These are phyloP conservation scores for Pollicipes pollicipes DNA, from an alignment of 1,140 invertebrate species.

Conservation along the genomic window DNA sequence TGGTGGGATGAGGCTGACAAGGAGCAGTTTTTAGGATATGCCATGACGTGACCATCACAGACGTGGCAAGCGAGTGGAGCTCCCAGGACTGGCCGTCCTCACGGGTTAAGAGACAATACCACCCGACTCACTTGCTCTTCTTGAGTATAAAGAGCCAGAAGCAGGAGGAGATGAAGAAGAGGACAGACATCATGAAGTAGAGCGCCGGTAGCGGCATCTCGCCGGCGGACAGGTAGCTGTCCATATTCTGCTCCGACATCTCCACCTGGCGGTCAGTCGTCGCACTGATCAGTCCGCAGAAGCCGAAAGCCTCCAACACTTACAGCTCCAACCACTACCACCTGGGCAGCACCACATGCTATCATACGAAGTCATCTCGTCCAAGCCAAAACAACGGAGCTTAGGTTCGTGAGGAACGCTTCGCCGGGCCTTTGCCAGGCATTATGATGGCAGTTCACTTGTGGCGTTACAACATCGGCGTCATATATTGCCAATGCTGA, in stretches of 20 bases:
- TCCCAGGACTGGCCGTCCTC: too few species aligned
- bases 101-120: too few species aligned
- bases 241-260: slow-evolving; percentile 49
- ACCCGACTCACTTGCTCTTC: slow-evolving; percentile 44
- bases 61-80: too few species aligned
- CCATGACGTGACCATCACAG: too few species aligned
- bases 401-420: too few species aligned
- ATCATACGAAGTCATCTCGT: slow-evolving; percentile 1
- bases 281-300: slow-evolving; percentile 13
- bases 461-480: too few species aligned
- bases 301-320: not conserved
- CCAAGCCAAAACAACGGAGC: slow-evolving; percentile 5
- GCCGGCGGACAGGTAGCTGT: slow-evolving; percentile 87
- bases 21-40: too few species aligned
- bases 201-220: slow-evolving; percentile 86
- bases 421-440: too few species aligned
- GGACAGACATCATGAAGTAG: slow-evolving; percentile 74
- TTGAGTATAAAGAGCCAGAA: slow-evolving; percentile 82
- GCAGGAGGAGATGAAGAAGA: slow-evolving; percentile 73
- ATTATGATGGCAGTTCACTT: too few species aligned
- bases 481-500: too few species aligned
- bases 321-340: slow-evolving; percentile 7
- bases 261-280: slow-evolving; percentile 50
- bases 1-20: too few species aligned
- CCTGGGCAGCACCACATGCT: not conserved